Conservation (phyloP, 1,140 invertebrate genomes). For the Apis dorsata region DNA sequence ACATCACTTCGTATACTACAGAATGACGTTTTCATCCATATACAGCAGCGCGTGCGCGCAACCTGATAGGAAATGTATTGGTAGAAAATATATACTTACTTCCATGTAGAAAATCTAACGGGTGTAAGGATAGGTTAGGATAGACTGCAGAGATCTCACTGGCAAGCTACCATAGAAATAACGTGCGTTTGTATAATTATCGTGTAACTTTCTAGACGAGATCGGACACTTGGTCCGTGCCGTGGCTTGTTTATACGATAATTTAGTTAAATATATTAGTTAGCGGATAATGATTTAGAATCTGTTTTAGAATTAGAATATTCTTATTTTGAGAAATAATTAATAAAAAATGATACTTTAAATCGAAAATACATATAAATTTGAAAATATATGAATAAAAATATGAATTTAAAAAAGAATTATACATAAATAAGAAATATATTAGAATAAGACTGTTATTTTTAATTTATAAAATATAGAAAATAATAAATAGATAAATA, state of each 20-base stretch:
- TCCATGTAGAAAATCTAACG: conserved; percentile 50
- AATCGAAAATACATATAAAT: no score
- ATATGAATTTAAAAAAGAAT: not conserved
- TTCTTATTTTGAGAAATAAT: not conserved
- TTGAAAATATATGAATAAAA: no score
- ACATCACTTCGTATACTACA: not conserved
- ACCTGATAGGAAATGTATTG: not conserved
- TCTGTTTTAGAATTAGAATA: not conserved
- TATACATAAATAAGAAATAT: not conserved
- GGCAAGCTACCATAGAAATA: conserved; percentile 47
- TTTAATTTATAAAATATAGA: not conserved
- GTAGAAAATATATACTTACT: conserved; percentile 52
- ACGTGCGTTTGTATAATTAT: conserved; percentile 52
- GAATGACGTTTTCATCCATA: conserved; percentile 50
- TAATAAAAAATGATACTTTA: no score
- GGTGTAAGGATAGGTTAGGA: conserved; percentile 52
- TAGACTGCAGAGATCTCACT: conserved; percentile 34
- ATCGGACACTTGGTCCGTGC: conserved; percentile 21
- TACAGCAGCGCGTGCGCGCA: conserved; percentile 3
- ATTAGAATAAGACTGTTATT: not conserved
- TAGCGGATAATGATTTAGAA: not conserved
- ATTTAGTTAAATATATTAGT: not conserved
- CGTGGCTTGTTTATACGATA: not conserved
- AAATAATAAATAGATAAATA: not conserved
- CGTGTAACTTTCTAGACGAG: conserved; percentile 57